Evolutionary conservation across 2,113 vertebrate genomes (phyloP).

Genomic region (Protobothrops flavoviridis): DNA sequence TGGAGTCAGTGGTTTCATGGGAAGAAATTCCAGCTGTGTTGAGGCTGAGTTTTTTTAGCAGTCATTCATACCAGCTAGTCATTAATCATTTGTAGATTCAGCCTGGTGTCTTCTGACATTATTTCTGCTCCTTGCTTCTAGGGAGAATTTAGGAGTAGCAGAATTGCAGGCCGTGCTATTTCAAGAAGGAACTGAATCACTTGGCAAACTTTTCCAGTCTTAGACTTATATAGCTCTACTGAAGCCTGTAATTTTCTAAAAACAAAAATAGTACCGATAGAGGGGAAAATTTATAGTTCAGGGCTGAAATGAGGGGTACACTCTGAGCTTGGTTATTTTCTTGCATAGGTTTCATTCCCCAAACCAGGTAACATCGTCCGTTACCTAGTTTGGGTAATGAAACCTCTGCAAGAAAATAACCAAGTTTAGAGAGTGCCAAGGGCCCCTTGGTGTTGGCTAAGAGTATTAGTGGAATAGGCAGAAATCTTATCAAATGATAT

Average conservation of each 20-base stretch:
- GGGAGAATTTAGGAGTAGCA: constrained; percentile 5
- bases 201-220: constrained; percentile 14
- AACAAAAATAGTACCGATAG: not conserved
- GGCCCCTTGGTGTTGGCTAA: not conserved
- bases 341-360: not conserved
- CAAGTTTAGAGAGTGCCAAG: not conserved
- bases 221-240: constrained; percentile 7
- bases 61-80: constrained; percentile 2
- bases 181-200: constrained; percentile 11
- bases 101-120: constrained; percentile 15
- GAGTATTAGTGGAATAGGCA: not conserved
- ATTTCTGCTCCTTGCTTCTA: constrained; percentile 25
- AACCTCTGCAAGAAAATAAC: not conserved
- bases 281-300: not conserved
- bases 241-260: not conserved
- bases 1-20: constrained; percentile 19
- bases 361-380: not conserved
- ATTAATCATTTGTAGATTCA: constrained; percentile 23
- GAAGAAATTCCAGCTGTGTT: constrained; percentile 19
- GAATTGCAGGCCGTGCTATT: constrained; percentile 12
- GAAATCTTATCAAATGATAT: not conserved
- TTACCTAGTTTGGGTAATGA: not conserved
- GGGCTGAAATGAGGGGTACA: not conserved
- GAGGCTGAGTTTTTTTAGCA: constrained; percentile 1
- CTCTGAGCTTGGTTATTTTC: not conserved